phyloP scores from a whole-genome alignment of 2,797 vertebrate genomes.

The Hyperoplus lanceolatus region DNA sequence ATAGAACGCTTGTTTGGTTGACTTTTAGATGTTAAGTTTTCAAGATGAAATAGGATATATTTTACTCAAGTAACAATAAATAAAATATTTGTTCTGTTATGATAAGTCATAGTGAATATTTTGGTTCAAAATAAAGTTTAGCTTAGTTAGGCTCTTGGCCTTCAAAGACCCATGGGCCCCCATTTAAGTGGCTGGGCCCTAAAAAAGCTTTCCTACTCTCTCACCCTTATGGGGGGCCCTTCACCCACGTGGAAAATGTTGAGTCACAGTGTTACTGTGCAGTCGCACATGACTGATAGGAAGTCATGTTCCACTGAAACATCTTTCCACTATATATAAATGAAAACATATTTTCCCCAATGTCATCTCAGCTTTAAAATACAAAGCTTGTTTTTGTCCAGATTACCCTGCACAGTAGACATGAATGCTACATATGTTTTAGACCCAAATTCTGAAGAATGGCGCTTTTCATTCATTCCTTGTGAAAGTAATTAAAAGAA shows the following conservation, averaged over 20 bases:
- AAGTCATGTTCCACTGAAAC: neutral
- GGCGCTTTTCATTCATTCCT: neutral
- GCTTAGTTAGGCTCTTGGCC: no score
- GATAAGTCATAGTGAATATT: no score
- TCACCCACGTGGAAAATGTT: conserved; percentile 21
- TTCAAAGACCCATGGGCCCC: no score
- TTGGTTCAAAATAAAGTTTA: no score
- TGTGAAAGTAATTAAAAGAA: conserved; percentile 9
- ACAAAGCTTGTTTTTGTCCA: neutral
- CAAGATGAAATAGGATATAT: no score
- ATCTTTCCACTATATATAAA: neutral
- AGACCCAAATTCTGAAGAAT: conserved; percentile 1
- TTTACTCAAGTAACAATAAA: no score
- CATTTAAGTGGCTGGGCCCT: no score
- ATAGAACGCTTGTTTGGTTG: no score
- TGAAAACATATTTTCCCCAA: neutral
- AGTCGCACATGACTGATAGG: conserved; percentile 2
- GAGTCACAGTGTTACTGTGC: conserved; percentile 17
- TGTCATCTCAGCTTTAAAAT: neutral
- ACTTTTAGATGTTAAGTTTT: no score
- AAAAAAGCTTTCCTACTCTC: no score
- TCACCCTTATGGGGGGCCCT: no score
- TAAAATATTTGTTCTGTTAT: no score
- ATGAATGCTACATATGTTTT: neutral
- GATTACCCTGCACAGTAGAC: neutral